These are phyloP conservation scores for Heliconius hewitsoni DNA, from an alignment of 1,140 invertebrate genomes.

Conservation along the genomic window DNA sequence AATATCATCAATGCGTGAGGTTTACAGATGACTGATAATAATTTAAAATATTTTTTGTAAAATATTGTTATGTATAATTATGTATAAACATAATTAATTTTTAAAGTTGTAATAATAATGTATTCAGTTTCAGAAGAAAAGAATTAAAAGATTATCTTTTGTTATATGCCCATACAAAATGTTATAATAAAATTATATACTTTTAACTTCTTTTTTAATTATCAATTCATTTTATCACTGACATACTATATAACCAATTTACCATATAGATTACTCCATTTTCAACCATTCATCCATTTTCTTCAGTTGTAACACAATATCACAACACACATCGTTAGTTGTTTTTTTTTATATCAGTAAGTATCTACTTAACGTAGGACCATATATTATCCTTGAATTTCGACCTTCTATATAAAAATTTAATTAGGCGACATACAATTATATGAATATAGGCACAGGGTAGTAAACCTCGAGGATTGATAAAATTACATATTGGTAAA, in stretches of 20 bases:
- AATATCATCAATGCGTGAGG: too few species aligned
- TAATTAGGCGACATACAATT: neutral
- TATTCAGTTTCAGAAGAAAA: too few species aligned
- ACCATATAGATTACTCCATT: neutral
- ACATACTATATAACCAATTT: neutral
- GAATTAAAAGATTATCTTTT: too few species aligned
- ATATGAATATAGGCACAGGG: neutral
- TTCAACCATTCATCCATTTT: neutral
- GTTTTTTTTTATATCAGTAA: neutral
- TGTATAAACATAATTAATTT: too few species aligned
- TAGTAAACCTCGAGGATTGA: neutral
- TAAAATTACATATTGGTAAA: neutral
- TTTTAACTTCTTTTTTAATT: neutral
- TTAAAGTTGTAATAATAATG: too few species aligned
- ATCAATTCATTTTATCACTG: neutral
- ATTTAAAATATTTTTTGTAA: too few species aligned
- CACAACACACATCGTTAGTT: neutral
- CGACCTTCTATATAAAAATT: neutral
- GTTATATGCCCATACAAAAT: too few species aligned
- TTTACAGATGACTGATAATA: too few species aligned
- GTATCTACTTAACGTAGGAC: neutral
- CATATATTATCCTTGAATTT: neutral
- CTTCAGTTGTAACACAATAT: neutral
- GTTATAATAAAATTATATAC: neutral
- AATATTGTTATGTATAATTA: too few species aligned